Base-by-base conservation (phyloP, 2,888 invertebrate species). In the Ichneumon xanthorius region DNA sequence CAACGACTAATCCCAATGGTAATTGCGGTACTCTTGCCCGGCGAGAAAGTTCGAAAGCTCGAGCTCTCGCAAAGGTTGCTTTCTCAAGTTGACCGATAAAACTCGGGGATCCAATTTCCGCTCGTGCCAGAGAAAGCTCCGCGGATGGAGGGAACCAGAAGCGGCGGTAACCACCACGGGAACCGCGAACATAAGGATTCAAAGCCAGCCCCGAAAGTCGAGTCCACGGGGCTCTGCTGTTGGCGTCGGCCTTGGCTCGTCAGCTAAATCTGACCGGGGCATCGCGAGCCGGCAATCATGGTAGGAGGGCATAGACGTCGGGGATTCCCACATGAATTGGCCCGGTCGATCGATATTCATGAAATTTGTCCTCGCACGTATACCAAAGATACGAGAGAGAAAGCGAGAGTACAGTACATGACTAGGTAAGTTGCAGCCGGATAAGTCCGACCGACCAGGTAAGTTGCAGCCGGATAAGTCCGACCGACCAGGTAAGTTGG, bases 61-160 rank as follows among this genome's bases (percentile, higher is more conserved):
- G 53, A 53, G 26, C 50, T 70, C 30, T 30, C 9, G 33, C 50
- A 11, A n/a, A 50, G 50, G 33, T 63, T 30, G 33, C 48, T 50
- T 26, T 14, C 50, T 48, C 30, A 22, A 65, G 50, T n/a, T 63
- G 63, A 75, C 19, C 48, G 50, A 33, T 50, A 40, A 22, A n/a
- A n/a, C 75, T 75, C 63, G 30, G 48, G 19, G 45, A 75, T 75
- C 50, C 75, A 75, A 75, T 75, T 65, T 75, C 75, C 75, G 75
- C 58, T 63, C 48, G 48, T 19, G 75, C n/a, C 50, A 63, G 63
- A 75, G 63, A 63, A 22, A 58, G 45, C 58, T 16, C 30, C 63
- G 19, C 48, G 26, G 5, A 19, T 63, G 30, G 37, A 30, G 22
- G 45, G 30, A 48, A 4, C 48, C 9, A 16, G 40, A 73, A 19